These are phyloP conservation scores for Leucoraja ocellata DNA, from an alignment of 2,797 vertebrate genomes.

Conservation along the genomic window DNA sequence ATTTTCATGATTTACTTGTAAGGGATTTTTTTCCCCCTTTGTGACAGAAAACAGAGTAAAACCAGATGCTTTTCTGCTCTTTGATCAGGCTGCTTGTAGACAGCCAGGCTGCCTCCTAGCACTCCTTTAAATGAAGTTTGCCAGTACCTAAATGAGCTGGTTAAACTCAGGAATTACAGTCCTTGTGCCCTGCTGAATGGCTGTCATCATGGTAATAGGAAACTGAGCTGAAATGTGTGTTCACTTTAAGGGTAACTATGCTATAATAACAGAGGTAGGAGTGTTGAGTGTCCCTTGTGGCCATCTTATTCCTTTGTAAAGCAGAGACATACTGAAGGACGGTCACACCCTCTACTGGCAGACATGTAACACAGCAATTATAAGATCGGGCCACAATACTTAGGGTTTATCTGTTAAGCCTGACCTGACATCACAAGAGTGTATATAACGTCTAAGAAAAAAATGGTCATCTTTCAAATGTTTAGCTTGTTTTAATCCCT, in stretches of 20 bases:
- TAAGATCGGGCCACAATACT: background rate
- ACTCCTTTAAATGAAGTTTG: conserved; percentile 66
- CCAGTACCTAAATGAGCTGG: conserved; percentile 68
- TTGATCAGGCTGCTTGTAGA: conserved; percentile 72
- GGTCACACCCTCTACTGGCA: background rate
- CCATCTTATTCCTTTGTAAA: conserved; percentile 34
- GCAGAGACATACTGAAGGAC: conserved; percentile 7
- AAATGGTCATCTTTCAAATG: background rate
- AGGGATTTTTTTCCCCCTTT: conserved; percentile 50
- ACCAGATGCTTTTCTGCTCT: conserved; percentile 68
- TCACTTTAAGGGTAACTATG: conserved; percentile 59
- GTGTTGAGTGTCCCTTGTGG: conserved; percentile 58
- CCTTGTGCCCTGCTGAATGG: conserved; percentile 59
- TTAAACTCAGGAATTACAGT: conserved; percentile 67
- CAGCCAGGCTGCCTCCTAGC: conserved; percentile 71
- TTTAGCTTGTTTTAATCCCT: background rate
- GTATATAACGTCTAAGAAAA: background rate
- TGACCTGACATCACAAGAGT: background rate
- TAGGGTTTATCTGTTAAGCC: background rate
- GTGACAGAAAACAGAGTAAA: conserved; percentile 64
- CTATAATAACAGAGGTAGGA: conserved; percentile 56
- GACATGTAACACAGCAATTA: background rate
- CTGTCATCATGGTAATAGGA: conserved; percentile 68
- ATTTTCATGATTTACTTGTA: conserved; percentile 68
- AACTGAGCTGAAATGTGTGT: conserved; percentile 59